These are phyloP conservation scores for Synanthedon tipuliformis DNA, from an alignment of 2,888 invertebrate genomes.

Conservation along the genomic window DNA sequence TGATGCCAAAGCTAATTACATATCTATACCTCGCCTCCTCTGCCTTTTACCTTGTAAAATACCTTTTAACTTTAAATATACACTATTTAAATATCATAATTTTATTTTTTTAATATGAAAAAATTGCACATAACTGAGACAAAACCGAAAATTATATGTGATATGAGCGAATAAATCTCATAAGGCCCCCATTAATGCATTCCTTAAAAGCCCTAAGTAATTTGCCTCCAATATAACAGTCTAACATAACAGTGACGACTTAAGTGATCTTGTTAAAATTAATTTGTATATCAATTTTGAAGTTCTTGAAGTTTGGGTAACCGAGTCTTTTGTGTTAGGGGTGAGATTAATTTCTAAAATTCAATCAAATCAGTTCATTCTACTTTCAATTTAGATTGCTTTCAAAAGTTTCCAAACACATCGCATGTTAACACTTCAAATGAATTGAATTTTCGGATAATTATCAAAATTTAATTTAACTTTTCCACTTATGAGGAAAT, in stretches of 20 bases:
- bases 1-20: too few relatives aligned
- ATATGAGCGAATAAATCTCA: too few relatives aligned
- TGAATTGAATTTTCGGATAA: slow-evolving; percentile 14
- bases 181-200: too few relatives aligned
- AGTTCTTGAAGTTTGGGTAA: slow-evolving; percentile 19
- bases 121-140: too few relatives aligned
- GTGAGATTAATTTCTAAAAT: slow-evolving; percentile 29
- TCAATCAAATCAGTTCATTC: slow-evolving; percentile 27
- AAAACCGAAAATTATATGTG: too few relatives aligned
- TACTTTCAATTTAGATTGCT: slow-evolving; percentile 14
- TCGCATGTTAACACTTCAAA: slow-evolving; percentile 11
- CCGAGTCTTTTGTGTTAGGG: slow-evolving; percentile 16
- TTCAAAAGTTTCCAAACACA: background rate
- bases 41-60: too few relatives aligned
- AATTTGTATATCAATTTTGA: slow-evolving; percentile 27
- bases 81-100: too few relatives aligned
- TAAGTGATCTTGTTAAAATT: slow-evolving; percentile 24
- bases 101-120: too few relatives aligned
- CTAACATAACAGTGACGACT: slow-evolving; percentile 1
- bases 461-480: slow-evolving; percentile 14
- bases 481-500: slow-evolving; percentile 8
- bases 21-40: too few relatives aligned
- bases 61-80: too few relatives aligned
- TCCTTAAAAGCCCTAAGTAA: too few relatives aligned
- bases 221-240: too few relatives aligned